Conservation (phyloP, 1,140 invertebrate genomes). For the Hormaphis cornu region DNA sequence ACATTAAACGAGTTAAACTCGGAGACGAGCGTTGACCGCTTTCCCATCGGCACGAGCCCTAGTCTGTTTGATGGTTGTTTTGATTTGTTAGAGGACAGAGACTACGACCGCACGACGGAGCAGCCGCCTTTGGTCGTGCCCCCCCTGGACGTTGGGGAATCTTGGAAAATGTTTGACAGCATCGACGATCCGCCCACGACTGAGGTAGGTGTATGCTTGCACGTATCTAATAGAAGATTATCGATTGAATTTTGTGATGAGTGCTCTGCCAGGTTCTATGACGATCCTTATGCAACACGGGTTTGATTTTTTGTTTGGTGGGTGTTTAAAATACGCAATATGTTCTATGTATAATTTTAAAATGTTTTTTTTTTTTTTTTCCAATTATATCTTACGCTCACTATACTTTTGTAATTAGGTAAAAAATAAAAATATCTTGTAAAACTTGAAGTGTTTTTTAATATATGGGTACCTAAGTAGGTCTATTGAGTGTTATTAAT, state of each 20-base stretch:
- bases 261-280: conserved; percentile 11
- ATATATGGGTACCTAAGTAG: too few relatives aligned
- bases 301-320: not conserved
- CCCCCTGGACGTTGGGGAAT: not conserved
- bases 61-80: conserved; percentile 31
- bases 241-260: conserved; percentile 28
- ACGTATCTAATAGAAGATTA: conserved; percentile 28
- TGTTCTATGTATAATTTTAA: not conserved
- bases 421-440: too few relatives aligned
- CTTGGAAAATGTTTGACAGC: not conserved
- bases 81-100: conserved; percentile 25
- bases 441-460: too few relatives aligned
- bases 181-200: not conserved
- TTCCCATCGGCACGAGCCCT: not conserved
- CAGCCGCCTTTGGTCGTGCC: not conserved
- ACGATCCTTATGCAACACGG: not conserved
- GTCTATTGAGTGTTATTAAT: too few relatives aligned
- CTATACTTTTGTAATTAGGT: too few relatives aligned
- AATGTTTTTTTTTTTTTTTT: not conserved
- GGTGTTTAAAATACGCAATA: not conserved
- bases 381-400: not conserved
- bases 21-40: not conserved
- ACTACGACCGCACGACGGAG: not conserved
- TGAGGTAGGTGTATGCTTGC: conserved; percentile 29
- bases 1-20: conserved; percentile 26